A percentile compares a stretch with the other conserved stretches of the same genome.
These are phyloP conservation scores for Actenoides lindsayi DNA, from an alignment of 2,113 vertebrate genomes.

Conservation along the genomic window DNA sequence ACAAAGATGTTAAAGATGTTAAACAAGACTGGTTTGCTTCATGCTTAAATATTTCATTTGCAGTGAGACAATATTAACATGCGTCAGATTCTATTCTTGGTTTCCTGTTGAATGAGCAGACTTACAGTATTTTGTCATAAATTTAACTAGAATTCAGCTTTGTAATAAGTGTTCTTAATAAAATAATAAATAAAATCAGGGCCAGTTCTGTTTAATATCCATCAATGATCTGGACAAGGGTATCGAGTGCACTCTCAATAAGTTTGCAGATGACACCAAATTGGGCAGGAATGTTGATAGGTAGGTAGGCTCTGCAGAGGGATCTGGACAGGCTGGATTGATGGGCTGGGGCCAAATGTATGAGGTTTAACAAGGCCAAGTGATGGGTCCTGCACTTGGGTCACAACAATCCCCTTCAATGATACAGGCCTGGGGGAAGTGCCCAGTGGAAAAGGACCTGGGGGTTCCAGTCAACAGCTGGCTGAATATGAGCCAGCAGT, in stretches of 20 bases:
- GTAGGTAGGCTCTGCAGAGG: neutral
- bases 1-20: too few species aligned
- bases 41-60: neutral
- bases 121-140: neutral
- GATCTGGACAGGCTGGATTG: neutral
- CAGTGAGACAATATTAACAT: neutral
- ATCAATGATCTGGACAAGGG: neutral
- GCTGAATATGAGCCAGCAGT: too few species aligned
- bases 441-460: too few species aligned
- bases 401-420: neutral
- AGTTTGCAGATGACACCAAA: neutral
- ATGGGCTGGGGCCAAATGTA: neutral
- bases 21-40: neutral
- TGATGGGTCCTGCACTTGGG: neutral
- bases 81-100: neutral
- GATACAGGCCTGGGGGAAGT: too few species aligned
- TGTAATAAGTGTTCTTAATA: neutral
- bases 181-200: neutral
- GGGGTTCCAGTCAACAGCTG: too few species aligned
- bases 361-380: neutral
- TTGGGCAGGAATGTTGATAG: neutral
- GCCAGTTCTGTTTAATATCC: neutral
- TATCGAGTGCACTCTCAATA: neutral
- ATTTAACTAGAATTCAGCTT: neutral
- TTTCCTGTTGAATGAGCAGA: neutral